These are phyloP conservation scores for Zoanthus sociatus DNA, from an alignment of 92 coral and sea anemone species.

Conservation along the genomic window DNA sequence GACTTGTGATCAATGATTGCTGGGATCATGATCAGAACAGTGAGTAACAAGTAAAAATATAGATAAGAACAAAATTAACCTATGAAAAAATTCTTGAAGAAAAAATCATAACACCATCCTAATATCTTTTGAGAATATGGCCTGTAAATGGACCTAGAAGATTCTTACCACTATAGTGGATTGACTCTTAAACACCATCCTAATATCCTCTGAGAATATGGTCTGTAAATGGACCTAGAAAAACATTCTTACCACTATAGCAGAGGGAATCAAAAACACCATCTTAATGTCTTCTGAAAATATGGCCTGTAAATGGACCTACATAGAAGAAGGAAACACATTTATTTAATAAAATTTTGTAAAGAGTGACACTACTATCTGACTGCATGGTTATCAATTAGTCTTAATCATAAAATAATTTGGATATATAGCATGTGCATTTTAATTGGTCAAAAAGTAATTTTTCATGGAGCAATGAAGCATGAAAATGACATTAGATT, in stretches of 20 bases:
- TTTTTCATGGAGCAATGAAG: no score
- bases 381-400: no score
- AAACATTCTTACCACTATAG: constrained; percentile 73
- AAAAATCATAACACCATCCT: constrained; percentile 78
- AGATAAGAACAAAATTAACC: no score
- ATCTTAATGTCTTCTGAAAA: constrained; percentile 80
- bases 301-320: constrained; percentile 83
- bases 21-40: no score
- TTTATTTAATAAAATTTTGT: no score
- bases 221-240: constrained; percentile 86
- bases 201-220: constrained; percentile 75
- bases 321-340: constrained; percentile 69
- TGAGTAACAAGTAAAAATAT: no score
- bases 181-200: constrained; percentile 79
- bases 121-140: constrained; percentile 77
- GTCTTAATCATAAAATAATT: no score
- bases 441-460: no score
- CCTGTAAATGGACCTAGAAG: constrained; percentile 79
- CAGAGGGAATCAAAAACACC: constrained; percentile 86
- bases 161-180: constrained; percentile 79
- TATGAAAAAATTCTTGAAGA: constrained; percentile 50
- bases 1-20: no score
- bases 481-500: no score
- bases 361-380: no score
- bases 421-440: no score